Base-by-base conservation (phyloP, 2,888 invertebrate genomes). In the Diarsia dahlii region DNA sequence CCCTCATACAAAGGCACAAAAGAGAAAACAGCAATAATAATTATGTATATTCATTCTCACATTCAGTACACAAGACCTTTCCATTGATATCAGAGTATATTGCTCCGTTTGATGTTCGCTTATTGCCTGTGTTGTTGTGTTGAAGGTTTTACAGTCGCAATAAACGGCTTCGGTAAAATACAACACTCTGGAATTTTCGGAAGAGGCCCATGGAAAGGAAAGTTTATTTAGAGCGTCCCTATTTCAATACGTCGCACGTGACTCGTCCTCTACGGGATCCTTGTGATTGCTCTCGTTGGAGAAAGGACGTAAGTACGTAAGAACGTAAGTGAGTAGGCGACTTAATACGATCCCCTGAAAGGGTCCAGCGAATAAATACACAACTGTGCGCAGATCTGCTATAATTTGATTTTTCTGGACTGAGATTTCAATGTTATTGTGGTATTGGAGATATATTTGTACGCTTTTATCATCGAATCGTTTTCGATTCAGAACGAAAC, bases 231-330 rank as follows among this genome's bases (percentile, higher is more conserved):
- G 83, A 76, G 65, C 74, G 68, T 67, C 58, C 75, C 74, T 82
- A 80, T 82, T 82, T 78, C 82, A 85, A 82, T 78, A 82, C 48
- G 20, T 72, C 50, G 74, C 76, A 82, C 81, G 80, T 83, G 89
- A 83, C 79, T 70, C 74, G 71, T 82, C 65, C 79, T 78, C 62
- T 56, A 64, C 48, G 76, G 62, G 62, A 74, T 71, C 75, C 65
- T 56, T 66, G 80, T 81, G 79, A 87, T 87, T 87, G 79, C 80
- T 70, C 71, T 87, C 78, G 83, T 85, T 87, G 74, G 46, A 71
- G 71, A 60, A 77, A 71, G 66, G 76, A 64, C 69, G 72, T 67
- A 76, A 67, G 76, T 58, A 50, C 63, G 5, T 18, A 75, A 65
- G 66, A 72, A 69, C 65, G 72, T 62, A 76, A 76, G 81, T 63